These are phyloP conservation scores for Fragariocoptes setiger DNA, from an alignment of 1,140 invertebrate species.

Conservation along the genomic window DNA sequence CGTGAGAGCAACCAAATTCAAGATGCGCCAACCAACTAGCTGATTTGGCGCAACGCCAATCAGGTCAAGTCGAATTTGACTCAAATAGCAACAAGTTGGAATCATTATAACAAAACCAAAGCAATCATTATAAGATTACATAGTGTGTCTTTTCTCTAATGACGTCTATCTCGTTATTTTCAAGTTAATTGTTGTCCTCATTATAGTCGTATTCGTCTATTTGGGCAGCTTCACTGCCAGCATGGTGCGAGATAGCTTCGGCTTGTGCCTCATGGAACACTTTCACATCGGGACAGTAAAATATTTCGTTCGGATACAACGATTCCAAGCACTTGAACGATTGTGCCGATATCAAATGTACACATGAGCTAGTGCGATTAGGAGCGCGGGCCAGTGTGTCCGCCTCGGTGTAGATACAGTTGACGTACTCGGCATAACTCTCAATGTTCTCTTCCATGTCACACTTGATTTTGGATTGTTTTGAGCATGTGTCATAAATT, in stretches of 20 bases:
- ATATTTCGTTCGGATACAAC: neutral
- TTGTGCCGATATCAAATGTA: neutral
- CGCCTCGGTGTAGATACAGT: neutral
- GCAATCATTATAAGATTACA: too few species aligned
- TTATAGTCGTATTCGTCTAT: neutral
- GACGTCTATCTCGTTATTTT: too few species aligned
- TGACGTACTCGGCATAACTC: neutral
- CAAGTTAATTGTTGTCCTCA: neutral
- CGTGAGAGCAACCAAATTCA: too few species aligned
- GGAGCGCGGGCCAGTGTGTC: neutral
- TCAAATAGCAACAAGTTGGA: too few species aligned
- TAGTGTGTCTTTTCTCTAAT: too few species aligned
- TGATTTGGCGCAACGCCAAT: too few species aligned
- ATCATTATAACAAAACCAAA: too few species aligned
- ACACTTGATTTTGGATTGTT: neutral
- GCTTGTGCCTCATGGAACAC: neutral
- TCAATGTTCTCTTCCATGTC: neutral
- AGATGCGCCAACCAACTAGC: too few species aligned
- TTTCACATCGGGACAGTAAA: neutral
- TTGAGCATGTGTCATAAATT: neutral
- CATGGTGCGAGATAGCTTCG: neutral
- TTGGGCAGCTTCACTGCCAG: neutral
- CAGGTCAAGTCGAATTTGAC: too few species aligned
- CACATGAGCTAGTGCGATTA: neutral
- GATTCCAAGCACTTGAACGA: neutral